phyloP scores from a whole-genome alignment of 2,888 invertebrate genomes.

The Volucella inflata region DNA sequence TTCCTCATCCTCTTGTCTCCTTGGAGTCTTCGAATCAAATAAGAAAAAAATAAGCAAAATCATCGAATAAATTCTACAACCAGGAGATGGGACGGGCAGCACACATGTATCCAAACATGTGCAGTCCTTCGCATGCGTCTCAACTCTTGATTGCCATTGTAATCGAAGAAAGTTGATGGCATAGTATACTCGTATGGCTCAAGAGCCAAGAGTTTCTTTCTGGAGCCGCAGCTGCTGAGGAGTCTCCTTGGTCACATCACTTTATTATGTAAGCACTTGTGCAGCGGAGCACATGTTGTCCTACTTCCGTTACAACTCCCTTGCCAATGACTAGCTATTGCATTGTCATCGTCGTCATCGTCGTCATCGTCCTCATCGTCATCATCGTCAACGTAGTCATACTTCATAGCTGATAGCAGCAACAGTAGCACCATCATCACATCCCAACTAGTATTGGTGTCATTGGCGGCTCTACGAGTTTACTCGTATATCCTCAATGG shows the following conservation, averaged over 20 bases:
- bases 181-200: conserved; percentile 15
- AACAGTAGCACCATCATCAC: conserved; percentile 10
- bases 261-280: conserved; percentile 70
- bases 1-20: conserved; percentile 15
- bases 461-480: conserved; percentile 62
- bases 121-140: conserved; percentile 16
- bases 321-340: conserved; percentile 55
- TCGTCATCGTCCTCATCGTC: conserved; percentile 1
- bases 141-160: conserved; percentile 38
- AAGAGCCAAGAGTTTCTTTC: conserved; percentile 29
- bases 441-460: conserved; percentile 25
- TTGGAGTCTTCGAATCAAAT: neutral
- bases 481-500: conserved; percentile 29
- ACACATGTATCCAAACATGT: conserved; percentile 20
- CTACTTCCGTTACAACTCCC: conserved; percentile 69
- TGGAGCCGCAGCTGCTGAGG: neutral
- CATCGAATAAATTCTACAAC: conserved; percentile 36
- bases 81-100: conserved; percentile 7
- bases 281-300: conserved; percentile 64
- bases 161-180: conserved; percentile 57
- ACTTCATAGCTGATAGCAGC: conserved; percentile 11
- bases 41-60: conserved; percentile 20
- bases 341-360: conserved; percentile 2
- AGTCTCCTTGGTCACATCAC: conserved; percentile 56
- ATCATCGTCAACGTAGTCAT: neutral